Percentiles rank a stretch among this genome's conserved stretches.
Evolutionary conservation across 1,140 invertebrate species (phyloP).

Genomic region (Sarcophaga peregrina): DNA sequence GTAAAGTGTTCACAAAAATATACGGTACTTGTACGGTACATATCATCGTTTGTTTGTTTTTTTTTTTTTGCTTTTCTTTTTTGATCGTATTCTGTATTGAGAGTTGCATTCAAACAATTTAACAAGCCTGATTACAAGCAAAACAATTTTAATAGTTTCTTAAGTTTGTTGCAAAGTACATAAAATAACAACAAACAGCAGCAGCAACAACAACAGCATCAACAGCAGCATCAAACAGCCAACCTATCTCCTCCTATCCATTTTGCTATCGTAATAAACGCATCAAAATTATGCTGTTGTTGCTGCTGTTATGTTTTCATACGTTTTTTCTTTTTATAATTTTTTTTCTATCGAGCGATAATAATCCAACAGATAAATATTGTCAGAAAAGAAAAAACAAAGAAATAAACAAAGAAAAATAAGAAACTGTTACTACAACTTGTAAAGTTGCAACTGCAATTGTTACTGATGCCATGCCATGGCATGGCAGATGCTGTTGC

Average conservation of each 20-base stretch:
- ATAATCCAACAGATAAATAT: background rate
- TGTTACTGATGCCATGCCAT: background rate
- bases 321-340: background rate
- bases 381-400: background rate
- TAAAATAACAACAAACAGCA: slow-evolving; percentile 1
- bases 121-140: slow-evolving; percentile 13
- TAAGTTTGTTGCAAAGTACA: slow-evolving; percentile 19
- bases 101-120: background rate
- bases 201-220: background rate
- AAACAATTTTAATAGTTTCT: slow-evolving; percentile 24
- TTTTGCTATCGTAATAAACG: no score
- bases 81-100: no score
- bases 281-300: no score
- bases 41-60: no score
- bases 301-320: no score
- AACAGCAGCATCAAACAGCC: no score
- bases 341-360: background rate
- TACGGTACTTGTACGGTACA: no score
- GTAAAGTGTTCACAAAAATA: no score
- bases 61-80: no score
- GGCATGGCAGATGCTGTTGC: no score
- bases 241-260: no score
- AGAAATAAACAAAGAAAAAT: background rate
- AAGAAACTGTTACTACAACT: slow-evolving; percentile 4
- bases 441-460: background rate